Base-by-base conservation (phyloP, 2,888 invertebrate genomes). In the Eledona agricola region DNA sequence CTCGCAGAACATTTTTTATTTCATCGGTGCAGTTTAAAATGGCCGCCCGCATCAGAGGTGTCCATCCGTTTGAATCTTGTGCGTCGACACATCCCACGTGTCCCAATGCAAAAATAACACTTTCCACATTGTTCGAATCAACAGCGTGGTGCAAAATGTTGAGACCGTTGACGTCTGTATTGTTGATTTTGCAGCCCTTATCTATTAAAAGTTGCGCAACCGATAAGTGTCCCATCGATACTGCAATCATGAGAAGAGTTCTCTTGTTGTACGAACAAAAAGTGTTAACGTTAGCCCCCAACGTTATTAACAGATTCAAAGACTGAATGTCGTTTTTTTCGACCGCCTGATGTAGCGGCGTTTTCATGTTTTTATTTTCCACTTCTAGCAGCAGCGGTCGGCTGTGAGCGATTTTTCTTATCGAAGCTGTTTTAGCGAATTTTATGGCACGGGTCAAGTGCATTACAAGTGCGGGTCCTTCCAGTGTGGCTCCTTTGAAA, bases 41-140 rank as follows among this genome's bases (percentile, higher is more conserved):
- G 9, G 79, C 82, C 82, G 81, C 81, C 67, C 82, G 74, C 43
- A 81, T 75, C 16, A 83, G 71, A 9, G 82, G 81, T 1, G 82
- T 82, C 82, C 82, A 82, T 0, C 80, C 80, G 52, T 77, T 77
- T 59, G 67, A 71, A 62, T 83, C 83, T 4, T 52, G 59, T 0
- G 64, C 74, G 1, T 64, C 58, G 1, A 80, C 59, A 58, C 80
- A 72, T 0, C 79, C 76, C 0, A 77, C 77, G 3, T 59, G 37
- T 37, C 74, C 72, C 31, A 82, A 55, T 57, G 73, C 75, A 12
- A 71, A 77, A 46, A 64, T 31, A 1, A 75, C 71, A 51, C 59
- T 66, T 15, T 71, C 67, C 4, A 77, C 16, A 51, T 69, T 65
- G 49, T 79, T 68, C 0, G 81, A 79, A 72, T 82, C 83, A 1